Conservation (phyloP, 1,140 invertebrate genomes). For the Daktulosphaira vitifoliae region DNA sequence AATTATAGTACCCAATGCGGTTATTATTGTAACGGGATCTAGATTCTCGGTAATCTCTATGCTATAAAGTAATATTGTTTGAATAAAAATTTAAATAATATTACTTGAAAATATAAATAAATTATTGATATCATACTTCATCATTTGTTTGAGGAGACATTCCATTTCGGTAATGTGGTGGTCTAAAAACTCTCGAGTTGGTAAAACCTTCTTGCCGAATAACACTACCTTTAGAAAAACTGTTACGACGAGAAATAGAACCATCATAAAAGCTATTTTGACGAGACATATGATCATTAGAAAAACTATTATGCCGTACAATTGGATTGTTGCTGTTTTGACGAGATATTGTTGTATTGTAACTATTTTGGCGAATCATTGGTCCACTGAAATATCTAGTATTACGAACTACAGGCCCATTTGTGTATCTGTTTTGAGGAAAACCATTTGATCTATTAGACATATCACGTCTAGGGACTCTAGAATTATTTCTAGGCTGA, state of each 20-base stretch:
- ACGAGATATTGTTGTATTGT: background rate
- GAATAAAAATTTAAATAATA: background rate
- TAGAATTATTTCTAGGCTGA: background rate
- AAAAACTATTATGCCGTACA: constrained; percentile 22
- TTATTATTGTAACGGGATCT: constrained; percentile 7
- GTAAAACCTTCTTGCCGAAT: constrained; percentile 14
- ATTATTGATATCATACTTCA: background rate
- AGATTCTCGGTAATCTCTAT: constrained; percentile 19
- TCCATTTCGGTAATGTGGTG: constrained; percentile 14
- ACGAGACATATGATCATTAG: background rate
- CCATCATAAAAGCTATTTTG: constrained; percentile 11
- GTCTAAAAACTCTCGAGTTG: constrained; percentile 11
- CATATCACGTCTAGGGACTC: background rate
- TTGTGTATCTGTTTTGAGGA: constrained; percentile 14
- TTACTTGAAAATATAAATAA: background rate
- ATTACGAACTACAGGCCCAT: background rate
- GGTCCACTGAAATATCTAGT: constrained; percentile 18
- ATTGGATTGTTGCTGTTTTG: background rate
- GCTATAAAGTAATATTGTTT: constrained; percentile 12
- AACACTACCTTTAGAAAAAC: background rate
- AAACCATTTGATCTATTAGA: background rate
- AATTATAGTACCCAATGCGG: constrained; percentile 4
- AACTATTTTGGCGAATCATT: constrained; percentile 14
- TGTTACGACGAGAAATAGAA: constrained; percentile 9
- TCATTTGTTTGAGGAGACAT: constrained; percentile 14